These are phyloP conservation scores for Escarpia spicata DNA, from an alignment of 2,888 invertebrate genomes.

Conservation along the genomic window DNA sequence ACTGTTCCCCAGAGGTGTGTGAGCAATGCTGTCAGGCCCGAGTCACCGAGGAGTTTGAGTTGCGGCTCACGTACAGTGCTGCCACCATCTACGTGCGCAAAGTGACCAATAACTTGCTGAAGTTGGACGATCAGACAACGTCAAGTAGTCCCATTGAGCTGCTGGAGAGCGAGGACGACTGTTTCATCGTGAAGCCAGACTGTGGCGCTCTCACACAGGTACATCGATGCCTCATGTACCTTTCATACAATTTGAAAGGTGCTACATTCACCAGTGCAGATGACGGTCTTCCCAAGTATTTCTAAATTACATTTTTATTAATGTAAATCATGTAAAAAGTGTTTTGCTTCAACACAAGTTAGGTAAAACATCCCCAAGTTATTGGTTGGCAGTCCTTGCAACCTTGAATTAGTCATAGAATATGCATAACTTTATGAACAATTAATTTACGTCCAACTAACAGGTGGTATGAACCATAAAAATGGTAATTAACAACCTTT, in stretches of 20 bases:
- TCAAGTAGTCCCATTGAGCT: neutral
- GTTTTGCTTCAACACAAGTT: no score
- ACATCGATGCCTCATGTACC: neutral
- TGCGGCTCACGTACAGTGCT: conserved; percentile 53
- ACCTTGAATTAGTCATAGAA: no score
- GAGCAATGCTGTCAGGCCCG: conserved; percentile 50
- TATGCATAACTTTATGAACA: no score
- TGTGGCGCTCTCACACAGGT: neutral
- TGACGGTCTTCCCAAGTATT: no score
- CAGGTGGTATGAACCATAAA: no score
- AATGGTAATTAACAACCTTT: no score
- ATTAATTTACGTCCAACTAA: no score
- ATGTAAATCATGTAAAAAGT: no score
- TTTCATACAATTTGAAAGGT: neutral
- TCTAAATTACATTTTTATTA: no score
- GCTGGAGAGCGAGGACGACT: neutral
- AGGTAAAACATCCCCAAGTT: no score
- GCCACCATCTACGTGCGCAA: conserved; percentile 56
- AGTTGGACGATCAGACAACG: neutral
- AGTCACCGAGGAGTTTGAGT: conserved; percentile 50
- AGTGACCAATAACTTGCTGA: conserved; percentile 34
- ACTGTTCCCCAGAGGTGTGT: conserved; percentile 7
- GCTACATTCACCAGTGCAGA: no score
- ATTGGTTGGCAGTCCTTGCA: no score
- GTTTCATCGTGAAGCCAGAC: neutral